Conservation (phyloP, 2,797 vertebrate genomes). For the Clamator glandarius region DNA sequence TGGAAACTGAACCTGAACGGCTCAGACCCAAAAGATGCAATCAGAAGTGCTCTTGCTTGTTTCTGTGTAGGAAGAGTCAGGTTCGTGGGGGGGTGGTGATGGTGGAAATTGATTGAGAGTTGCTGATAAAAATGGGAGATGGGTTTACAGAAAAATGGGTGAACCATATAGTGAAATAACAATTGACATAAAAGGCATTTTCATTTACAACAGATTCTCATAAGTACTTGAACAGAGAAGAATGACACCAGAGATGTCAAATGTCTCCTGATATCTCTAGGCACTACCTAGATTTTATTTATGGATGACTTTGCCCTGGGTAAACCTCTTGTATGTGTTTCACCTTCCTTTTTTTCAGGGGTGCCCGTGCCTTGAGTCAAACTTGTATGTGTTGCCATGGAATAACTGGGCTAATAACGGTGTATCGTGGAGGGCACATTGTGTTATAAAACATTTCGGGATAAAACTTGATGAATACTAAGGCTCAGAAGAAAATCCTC, state of each 20-base stretch:
- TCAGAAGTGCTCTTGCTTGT: slow-evolving; percentile 86
- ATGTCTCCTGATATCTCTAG: slow-evolving; percentile 16
- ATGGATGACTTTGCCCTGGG: slow-evolving; percentile 16
- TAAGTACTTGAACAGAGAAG: slow-evolving; percentile 89
- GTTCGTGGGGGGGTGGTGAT: not conserved
- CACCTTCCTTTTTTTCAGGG: slow-evolving; percentile 64
- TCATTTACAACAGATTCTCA: slow-evolving; percentile 89
- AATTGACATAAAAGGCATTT: slow-evolving; percentile 89
- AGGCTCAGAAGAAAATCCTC: slow-evolving; percentile 71
- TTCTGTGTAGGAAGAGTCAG: slow-evolving; percentile 74
- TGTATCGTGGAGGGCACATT: slow-evolving; percentile 16
- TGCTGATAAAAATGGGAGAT: slow-evolving; percentile 87
- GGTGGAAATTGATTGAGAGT: slow-evolving; percentile 78
- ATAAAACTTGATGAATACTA: slow-evolving; percentile 75
- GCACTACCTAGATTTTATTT: slow-evolving; percentile 51
- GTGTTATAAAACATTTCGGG: slow-evolving; percentile 67
- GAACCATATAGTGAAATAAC: slow-evolving; percentile 85
- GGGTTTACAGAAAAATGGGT: slow-evolving; percentile 84
- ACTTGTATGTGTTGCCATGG: slow-evolving; percentile 69
- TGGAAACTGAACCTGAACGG: slow-evolving; percentile 86
- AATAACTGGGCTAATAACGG: slow-evolving; percentile 70
- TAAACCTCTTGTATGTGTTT: slow-evolving; percentile 76
- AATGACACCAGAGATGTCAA: slow-evolving; percentile 77
- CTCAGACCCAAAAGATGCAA: slow-evolving; percentile 85
- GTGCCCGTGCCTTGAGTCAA: slow-evolving; percentile 64